Percentiles rank a stretch among this genome's conserved stretches.
phyloP scores from a whole-genome alignment of 2,888 invertebrate genomes.

The Ectemnius lituratus region DNA sequence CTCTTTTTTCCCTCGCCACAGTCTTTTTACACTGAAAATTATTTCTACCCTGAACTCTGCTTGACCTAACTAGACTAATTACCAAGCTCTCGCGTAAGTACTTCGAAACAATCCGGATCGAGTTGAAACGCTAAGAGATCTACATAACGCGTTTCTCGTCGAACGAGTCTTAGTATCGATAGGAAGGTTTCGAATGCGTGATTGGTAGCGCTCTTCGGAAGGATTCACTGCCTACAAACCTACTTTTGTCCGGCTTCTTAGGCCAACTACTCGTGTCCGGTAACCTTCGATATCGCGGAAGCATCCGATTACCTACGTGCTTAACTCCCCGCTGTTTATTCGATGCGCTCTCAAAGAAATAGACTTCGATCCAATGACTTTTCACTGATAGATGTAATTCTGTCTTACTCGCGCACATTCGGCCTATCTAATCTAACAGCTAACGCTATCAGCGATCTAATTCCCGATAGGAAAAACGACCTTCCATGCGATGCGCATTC shows the following conservation, averaged over 20 bases:
- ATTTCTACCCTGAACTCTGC: too few species aligned
- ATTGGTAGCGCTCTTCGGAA: slow-evolving; percentile 34
- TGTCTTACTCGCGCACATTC: slow-evolving; percentile 28
- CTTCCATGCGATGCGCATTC: too few species aligned
- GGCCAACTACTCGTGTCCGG: slow-evolving; percentile 22
- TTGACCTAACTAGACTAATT: too few species aligned
- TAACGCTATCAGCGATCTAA: slow-evolving; percentile 28
- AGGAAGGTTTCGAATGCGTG: slow-evolving; percentile 26
- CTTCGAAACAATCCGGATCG: too few species aligned
- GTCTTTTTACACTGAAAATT: too few species aligned
- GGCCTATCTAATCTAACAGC: slow-evolving; percentile 58
- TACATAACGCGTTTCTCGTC: neutral
- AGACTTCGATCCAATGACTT: slow-evolving; percentile 26
- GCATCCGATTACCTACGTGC: slow-evolving; percentile 7
- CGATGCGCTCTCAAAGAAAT: slow-evolving; percentile 18
- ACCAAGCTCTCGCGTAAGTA: too few species aligned
- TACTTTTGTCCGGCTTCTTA: slow-evolving; percentile 30
- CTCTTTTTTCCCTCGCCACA: too few species aligned
- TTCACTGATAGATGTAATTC: slow-evolving; percentile 21
- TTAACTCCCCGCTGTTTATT: slow-evolving; percentile 17
- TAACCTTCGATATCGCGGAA: slow-evolving; percentile 52
- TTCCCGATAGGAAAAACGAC: slow-evolving; percentile 27
- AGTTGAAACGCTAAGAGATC: too few species aligned
- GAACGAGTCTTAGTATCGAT: slow-evolving; percentile 19
- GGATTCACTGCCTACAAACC: slow-evolving; percentile 44